Percentiles rank a stretch among this genome's conserved stretches.
Evolutionary conservation across 2,797 vertebrate species (phyloP).

Genomic region (Oryzias dopingdopingensis): DNA sequence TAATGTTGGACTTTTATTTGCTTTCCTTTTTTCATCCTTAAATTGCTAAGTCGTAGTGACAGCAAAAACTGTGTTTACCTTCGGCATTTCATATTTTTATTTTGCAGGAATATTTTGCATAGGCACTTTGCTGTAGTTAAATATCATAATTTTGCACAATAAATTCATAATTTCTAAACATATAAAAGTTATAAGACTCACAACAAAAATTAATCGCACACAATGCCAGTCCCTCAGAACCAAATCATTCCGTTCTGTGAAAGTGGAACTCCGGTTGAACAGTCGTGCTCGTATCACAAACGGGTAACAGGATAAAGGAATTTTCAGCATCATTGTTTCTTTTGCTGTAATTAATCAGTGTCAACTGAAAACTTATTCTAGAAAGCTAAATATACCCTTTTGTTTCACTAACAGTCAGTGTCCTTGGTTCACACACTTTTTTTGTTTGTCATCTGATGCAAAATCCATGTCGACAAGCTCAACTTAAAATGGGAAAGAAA

Average conservation of each 20-base stretch:
- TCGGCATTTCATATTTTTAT: no score
- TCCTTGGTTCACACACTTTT: conserved; percentile 54
- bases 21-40: conserved; percentile 29
- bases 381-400: conserved; percentile 29
- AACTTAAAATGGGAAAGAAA: conserved; percentile 38
- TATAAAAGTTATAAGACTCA: not conserved
- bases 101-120: no score
- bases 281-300: conserved; percentile 8
- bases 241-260: not conserved
- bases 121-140: no score
- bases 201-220: conserved; percentile 11
- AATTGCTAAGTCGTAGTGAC: conserved; percentile 25
- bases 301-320: conserved; percentile 10
- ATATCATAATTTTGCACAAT: no score
- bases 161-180: no score
- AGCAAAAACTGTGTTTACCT: not conserved
- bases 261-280: not conserved
- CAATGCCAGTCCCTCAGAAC: not conserved
- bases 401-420: conserved; percentile 41
- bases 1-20: conserved; percentile 68
- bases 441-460: conserved; percentile 51
- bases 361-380: conserved; percentile 11
- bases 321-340: conserved; percentile 15
- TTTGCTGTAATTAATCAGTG: conserved; percentile 19
- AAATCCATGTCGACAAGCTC: conserved; percentile 28